These are phyloP conservation scores for Drosophila diplacantha DNA, from an alignment of 2,888 invertebrate genomes.

Conservation along the genomic window DNA sequence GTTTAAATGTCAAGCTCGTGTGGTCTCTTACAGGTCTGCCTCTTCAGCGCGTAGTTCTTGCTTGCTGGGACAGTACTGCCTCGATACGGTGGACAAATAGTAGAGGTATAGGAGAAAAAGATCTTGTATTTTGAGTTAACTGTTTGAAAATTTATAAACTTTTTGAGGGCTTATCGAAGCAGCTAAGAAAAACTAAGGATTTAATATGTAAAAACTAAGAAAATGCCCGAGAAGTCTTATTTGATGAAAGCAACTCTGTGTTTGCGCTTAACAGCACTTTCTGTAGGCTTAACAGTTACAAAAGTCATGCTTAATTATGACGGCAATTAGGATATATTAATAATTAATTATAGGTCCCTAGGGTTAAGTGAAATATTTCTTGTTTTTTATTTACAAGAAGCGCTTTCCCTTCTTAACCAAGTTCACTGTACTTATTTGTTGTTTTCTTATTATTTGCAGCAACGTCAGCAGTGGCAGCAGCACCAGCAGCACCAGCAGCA, in stretches of 20 bases:
- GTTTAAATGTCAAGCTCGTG: slow-evolving; percentile 67
- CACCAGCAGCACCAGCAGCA: slow-evolving; percentile 4
- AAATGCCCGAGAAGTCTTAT: not conserved
- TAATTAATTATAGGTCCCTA: no score
- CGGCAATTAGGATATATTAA: no score
- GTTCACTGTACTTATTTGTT: slow-evolving; percentile 4
- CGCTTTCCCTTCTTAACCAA: not conserved
- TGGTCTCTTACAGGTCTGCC: slow-evolving; percentile 22
- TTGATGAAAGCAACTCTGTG: not conserved
- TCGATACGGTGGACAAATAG: not conserved
- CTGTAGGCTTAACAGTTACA: not conserved
- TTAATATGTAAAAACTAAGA: not conserved
- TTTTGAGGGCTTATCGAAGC: no score
- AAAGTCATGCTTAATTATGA: no score
- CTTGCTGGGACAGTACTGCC: slow-evolving; percentile 2
- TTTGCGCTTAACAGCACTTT: not conserved
- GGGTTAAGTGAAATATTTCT: no score
- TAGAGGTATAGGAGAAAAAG: not conserved
- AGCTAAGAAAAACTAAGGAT: not conserved
- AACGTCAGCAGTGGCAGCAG: slow-evolving; percentile 1
- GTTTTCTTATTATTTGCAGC: slow-evolving; percentile 9
- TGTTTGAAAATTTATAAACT: no score
- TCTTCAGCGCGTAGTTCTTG: slow-evolving; percentile 12
- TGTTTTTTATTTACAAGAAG: not conserved
- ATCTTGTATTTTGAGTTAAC: not conserved